phyloP scores from a whole-genome alignment of 2,113 vertebrate species.

The Eptesicus fuscus region DNA sequence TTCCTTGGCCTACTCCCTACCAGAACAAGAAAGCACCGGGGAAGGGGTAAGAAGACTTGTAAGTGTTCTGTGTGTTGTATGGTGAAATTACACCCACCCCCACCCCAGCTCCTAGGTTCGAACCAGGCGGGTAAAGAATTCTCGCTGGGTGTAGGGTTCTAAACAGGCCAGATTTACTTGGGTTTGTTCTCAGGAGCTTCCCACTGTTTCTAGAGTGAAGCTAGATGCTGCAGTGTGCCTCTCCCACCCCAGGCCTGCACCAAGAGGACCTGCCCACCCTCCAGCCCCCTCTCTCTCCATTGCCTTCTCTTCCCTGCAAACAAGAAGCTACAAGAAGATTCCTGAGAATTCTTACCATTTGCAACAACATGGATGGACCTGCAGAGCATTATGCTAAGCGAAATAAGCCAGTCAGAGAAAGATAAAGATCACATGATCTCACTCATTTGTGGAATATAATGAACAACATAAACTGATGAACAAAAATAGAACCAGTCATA shows the following conservation, averaged over 20 bases:
- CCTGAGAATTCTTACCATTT: no score
- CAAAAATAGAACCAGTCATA: no score
- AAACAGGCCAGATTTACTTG: background rate
- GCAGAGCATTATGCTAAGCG: no score
- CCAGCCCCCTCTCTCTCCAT: background rate
- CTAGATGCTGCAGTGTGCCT: rapidly evolving
- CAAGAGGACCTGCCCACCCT: rapidly evolving
- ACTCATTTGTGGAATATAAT: no score
- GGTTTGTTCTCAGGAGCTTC: background rate
- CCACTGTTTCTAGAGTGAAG: background rate
- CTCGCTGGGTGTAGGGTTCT: background rate
- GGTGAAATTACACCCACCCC: background rate
- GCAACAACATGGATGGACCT: no score
- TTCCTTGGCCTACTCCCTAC: background rate
- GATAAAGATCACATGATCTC: no score
- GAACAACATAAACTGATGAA: no score
- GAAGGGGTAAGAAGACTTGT: background rate
- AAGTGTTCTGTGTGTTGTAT: background rate
- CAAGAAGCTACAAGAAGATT: background rate
- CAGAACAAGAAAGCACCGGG: background rate
- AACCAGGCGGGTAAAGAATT: background rate
- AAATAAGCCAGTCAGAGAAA: no score
- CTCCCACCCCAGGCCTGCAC: background rate
- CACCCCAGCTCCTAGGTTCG: background rate
- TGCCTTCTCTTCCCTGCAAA: background rate